Conservation (phyloP, 2,888 invertebrate species). For the Sicus ferrugineus region DNA sequence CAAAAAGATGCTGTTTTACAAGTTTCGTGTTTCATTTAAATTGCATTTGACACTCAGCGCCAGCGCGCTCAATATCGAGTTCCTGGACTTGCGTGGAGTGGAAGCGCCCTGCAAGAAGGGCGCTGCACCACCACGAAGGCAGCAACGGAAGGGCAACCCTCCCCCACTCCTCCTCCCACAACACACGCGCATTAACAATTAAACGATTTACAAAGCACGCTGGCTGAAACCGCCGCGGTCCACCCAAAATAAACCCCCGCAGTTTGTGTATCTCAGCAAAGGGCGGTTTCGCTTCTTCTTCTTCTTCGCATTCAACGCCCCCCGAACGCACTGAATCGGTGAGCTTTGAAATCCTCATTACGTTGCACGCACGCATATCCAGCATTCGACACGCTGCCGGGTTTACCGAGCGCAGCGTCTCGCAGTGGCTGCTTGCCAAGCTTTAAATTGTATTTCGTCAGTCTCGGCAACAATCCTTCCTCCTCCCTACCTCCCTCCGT, state of each 20-base stretch:
- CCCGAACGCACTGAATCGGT: too few relatives aligned
- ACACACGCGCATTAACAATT: constrained; percentile 48
- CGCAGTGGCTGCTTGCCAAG: constrained; percentile 8
- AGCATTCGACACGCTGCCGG: constrained; percentile 2
- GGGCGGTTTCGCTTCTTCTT: neutral
- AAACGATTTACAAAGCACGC: constrained; percentile 54
- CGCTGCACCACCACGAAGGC: constrained; percentile 2
- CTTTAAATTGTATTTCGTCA: constrained; percentile 19
- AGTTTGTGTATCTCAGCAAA: neutral
- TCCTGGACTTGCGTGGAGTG: constrained; percentile 50
- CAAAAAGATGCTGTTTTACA: neutral
- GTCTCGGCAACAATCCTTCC: constrained; percentile 8
- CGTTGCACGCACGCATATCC: neutral
- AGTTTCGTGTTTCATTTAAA: constrained; percentile 11
- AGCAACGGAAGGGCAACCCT: neutral
- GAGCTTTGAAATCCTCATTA: neutral
- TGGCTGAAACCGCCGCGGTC: neutral
- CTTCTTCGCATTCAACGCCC: neutral
- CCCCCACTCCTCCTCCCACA: neutral
- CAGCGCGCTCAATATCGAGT: constrained; percentile 52
- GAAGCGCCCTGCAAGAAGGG: neutral
- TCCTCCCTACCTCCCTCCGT: too few relatives aligned
- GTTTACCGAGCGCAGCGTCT: constrained; percentile 5
- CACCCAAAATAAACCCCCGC: neutral
- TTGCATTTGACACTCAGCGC: constrained; percentile 27